phyloP scores from a whole-genome alignment of 1,140 invertebrate species.

The Bombus difficillimus region DNA sequence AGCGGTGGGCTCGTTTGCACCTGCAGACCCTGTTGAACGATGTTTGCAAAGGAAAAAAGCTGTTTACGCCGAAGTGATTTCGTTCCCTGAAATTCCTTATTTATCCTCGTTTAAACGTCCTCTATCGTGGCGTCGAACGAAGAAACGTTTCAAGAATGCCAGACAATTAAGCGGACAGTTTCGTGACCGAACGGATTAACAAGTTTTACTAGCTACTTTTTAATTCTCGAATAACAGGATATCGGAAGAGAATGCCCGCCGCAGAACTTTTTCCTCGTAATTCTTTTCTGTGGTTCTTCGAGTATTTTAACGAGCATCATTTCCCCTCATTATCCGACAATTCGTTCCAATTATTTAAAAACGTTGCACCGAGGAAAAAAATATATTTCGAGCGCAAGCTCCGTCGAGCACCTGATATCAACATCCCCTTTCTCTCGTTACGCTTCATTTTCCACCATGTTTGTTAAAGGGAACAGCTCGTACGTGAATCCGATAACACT shows the following conservation, averaged over 20 bases:
- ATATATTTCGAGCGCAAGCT: not conserved
- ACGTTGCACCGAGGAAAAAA: not conserved
- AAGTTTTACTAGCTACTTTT: not conserved
- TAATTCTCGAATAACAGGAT: not conserved
- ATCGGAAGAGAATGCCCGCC: not conserved
- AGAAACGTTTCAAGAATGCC: not conserved
- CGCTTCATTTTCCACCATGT: not conserved
- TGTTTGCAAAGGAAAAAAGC: not conserved
- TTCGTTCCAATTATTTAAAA: not conserved
- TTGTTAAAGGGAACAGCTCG: not conserved
- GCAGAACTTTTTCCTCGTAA: not conserved
- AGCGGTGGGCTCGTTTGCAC: not conserved
- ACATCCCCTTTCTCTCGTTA: not conserved
- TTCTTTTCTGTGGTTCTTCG: too few species aligned
- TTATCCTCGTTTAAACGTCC: not conserved
- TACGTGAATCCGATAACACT: not conserved
- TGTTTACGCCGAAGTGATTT: not conserved
- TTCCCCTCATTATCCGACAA: not conserved
- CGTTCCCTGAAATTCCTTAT: not conserved
- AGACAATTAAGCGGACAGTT: not conserved
- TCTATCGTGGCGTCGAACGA: not conserved
- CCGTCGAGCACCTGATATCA: not conserved
- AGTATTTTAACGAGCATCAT: slow-evolving; percentile 2
- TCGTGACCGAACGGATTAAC: slow-evolving; percentile 9
- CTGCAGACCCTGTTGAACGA: not conserved